Percentiles rank a stretch among this genome's conserved stretches.
phyloP scores from a whole-genome alignment of 2,797 vertebrate species.

The Anniella stebbinsi region DNA sequence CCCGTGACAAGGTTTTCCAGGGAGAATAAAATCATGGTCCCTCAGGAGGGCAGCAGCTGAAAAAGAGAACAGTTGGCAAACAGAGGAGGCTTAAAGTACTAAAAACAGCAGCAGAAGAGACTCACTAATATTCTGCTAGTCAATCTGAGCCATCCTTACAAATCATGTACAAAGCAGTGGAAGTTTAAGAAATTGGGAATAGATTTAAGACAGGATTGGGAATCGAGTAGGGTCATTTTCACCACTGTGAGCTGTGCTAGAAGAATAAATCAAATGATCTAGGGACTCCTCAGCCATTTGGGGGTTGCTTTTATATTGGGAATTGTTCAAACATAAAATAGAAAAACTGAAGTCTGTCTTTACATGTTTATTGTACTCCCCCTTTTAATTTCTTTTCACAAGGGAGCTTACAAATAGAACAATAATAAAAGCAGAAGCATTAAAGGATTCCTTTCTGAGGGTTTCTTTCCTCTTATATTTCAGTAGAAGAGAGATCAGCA shows the following conservation, averaged over 20 bases:
- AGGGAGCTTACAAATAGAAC: background rate
- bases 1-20: slow-evolving; percentile 13
- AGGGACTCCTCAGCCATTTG: background rate
- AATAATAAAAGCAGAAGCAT: background rate
- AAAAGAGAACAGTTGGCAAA: slow-evolving; percentile 13
- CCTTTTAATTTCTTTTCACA: background rate
- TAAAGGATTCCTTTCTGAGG: background rate
- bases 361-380: background rate
- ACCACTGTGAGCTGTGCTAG: background rate
- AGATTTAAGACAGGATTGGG: background rate
- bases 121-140: background rate
- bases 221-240: background rate
- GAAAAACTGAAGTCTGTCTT: background rate
- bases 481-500: background rate
- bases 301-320: background rate
- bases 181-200: background rate
- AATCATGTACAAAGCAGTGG: background rate
- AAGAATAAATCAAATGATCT: background rate
- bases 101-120: background rate
- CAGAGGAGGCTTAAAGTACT: background rate
- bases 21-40: slow-evolving; percentile 21
- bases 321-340: background rate
- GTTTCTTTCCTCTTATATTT: background rate
- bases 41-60: slow-evolving; percentile 14
- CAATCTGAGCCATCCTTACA: background rate